These are phyloP conservation scores for Xenopus borealis DNA, from an alignment of 2,113 vertebrate species.

Conservation along the genomic window DNA sequence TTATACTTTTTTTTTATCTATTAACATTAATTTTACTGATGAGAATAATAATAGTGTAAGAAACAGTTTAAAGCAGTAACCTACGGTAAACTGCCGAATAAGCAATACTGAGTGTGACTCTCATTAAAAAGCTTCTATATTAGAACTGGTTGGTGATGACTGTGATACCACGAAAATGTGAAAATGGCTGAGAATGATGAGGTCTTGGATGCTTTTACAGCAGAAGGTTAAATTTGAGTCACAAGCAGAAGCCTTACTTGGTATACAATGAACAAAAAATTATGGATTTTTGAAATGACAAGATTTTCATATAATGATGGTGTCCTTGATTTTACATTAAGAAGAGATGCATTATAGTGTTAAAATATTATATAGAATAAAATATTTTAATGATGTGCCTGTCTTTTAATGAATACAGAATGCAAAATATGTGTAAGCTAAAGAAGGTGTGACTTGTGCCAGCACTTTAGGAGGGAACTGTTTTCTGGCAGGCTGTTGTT, in stretches of 20 bases:
- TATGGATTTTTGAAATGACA: background rate
- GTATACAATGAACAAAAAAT: background rate
- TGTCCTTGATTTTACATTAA: background rate
- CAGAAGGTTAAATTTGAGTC: background rate
- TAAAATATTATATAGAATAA: conserved; percentile 1
- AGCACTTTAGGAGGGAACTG: too few species aligned
- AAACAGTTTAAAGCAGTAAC: conserved; percentile 11
- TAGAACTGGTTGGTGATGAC: background rate
- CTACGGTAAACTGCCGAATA: background rate
- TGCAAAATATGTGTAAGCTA: background rate
- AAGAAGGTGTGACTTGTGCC: too few species aligned
- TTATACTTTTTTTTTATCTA: conserved; percentile 37
- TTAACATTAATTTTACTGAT: conserved; percentile 15
- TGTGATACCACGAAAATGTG: background rate
- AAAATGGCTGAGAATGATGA: background rate
- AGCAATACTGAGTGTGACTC: conserved; percentile 36
- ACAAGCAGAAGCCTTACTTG: background rate
- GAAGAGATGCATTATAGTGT: background rate
- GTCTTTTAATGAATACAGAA: conserved; percentile 3
- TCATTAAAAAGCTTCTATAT: conserved; percentile 9
- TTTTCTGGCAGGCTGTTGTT: too few species aligned
- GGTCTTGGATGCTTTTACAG: background rate
- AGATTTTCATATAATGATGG: background rate
- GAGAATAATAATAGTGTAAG: conserved; percentile 3
- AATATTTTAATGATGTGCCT: conserved; percentile 12